phyloP scores from a whole-genome alignment of 2,888 invertebrate species.

The Deroplatys truncata region DNA sequence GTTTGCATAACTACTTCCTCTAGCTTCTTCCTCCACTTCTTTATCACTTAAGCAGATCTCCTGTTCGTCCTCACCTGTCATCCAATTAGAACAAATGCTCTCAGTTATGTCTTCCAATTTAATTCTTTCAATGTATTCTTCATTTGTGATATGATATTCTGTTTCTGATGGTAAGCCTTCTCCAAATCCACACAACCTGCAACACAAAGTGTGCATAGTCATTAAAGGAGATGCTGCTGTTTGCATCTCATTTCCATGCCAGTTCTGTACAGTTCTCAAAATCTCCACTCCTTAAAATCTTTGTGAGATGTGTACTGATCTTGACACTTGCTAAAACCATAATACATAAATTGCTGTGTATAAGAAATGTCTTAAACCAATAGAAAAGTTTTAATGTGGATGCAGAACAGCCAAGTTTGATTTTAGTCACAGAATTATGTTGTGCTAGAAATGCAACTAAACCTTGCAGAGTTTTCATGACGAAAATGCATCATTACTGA shows the following conservation, averaged over 20 bases:
- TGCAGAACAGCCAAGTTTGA: no score
- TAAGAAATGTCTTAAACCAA: no score
- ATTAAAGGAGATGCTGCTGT: background rate
- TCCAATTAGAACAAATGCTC: constrained; percentile 14
- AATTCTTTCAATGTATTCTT: background rate
- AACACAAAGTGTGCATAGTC: constrained; percentile 25
- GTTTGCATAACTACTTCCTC: background rate
- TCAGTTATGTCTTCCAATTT: background rate
- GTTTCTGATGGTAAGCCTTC: background rate
- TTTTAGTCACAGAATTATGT: no score
- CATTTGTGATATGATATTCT: background rate
- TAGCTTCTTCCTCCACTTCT: background rate
- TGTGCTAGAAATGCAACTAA: no score
- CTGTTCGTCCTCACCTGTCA: constrained; percentile 3
- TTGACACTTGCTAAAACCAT: no score
- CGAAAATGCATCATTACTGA: no score
- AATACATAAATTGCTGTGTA: no score
- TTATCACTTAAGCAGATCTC: constrained; percentile 21
- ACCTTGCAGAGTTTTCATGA: no score
- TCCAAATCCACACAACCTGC: constrained; percentile 19
- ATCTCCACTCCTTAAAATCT: no score
- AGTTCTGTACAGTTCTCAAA: no score
- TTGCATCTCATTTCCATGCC: background rate
- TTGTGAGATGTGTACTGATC: no score
- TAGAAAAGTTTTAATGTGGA: no score